Evolutionary conservation across 2,797 vertebrate genomes (phyloP).

Genomic region (Siniperca scherzeri): DNA sequence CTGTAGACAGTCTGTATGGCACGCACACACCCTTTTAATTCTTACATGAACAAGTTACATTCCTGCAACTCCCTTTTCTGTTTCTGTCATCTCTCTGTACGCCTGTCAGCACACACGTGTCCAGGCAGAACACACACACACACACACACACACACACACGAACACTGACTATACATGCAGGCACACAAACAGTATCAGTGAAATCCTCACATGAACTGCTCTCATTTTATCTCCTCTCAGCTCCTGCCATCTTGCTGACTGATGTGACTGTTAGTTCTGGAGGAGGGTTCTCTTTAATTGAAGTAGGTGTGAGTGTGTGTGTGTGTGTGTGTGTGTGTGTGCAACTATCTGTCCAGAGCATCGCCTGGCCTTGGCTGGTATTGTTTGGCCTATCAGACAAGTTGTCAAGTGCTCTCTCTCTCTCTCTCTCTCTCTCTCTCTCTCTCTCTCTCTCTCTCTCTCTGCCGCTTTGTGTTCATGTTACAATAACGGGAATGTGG

Average conservation of each 20-base stretch:
- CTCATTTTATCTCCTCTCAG: slow-evolving; percentile 71
- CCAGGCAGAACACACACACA: slow-evolving; percentile 42
- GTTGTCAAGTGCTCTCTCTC: slow-evolving; percentile 75
- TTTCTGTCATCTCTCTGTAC: slow-evolving; percentile 74
- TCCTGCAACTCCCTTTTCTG: slow-evolving; percentile 60
- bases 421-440: slow-evolving; percentile 52
- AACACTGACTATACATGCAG: slow-evolving; percentile 22
- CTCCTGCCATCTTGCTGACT: slow-evolving; percentile 76
- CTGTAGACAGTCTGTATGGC: slow-evolving; percentile 51
- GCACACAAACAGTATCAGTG: slow-evolving; percentile 58
- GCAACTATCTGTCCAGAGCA: slow-evolving; percentile 84
- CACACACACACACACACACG: slow-evolving; percentile 40
- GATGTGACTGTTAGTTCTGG: slow-evolving; percentile 85
- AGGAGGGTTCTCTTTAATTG: slow-evolving; percentile 84
- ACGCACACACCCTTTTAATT: slow-evolving; percentile 59
- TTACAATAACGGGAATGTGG: slow-evolving; percentile 84
- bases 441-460: slow-evolving; percentile 43
- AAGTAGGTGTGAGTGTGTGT: slow-evolving; percentile 69
- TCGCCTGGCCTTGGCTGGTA: slow-evolving; percentile 84
- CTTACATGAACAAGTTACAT: slow-evolving; percentile 68
- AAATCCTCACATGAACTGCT: slow-evolving; percentile 72
- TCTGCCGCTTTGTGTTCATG: slow-evolving; percentile 83
- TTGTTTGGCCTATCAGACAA: slow-evolving; percentile 89
- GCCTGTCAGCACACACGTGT: slow-evolving; percentile 69
- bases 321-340: slow-evolving; percentile 10